Evolutionary conservation across 2,113 vertebrate species (phyloP), one percentile per base, ranked within the genome.

Genomic region (Gasterosteus nipponicus): DNA sequence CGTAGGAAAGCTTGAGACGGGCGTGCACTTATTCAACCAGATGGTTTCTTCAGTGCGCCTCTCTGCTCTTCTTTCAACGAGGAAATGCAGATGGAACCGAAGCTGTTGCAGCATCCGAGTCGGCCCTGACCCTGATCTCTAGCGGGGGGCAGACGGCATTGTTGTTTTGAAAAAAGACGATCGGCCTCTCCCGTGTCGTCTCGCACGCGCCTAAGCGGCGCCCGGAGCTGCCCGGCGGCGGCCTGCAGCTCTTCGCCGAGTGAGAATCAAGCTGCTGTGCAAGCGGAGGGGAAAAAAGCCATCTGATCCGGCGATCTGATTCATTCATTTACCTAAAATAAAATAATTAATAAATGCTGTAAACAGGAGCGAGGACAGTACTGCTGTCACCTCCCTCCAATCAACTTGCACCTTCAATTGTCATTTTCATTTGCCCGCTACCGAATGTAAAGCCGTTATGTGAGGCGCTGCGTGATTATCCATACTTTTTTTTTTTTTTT

Each of bases 381-480:
- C 7, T 11, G 5, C 5, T 1, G 29, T 38, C 18, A 61, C 3
- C 15, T 51, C 16, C 42, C 31, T 59, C 51, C 38, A 41, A 63
- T 39, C 62, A 63, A 53, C 3, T 38, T 75, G 16, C 59, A 56
- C 29, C 46, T 41, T 18, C 11, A 60, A 73, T 58, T n/a, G 19
- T 61, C 1, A 8, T 8, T 62, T 53, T 72, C 59, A 5, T 19
- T 10, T 33, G 51, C 33, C 26, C 8, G 18, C 18, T 59, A 38
- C 15, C 49, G 7, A 54, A 51, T n/a, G 10, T 60, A 67, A 78
- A 61, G 33, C 41, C 15, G 61, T 54, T 47, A 4, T 64, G 53
- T 62, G 10, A 81, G 44, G 46, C 63, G 53, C 42, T 46, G 12
- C 51, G 44, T 56, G 15, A 68, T 81, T 33, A 60, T 64, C 58